Conservation (phyloP, 2,888 invertebrate genomes). For the Ophioninae sp. region DNA sequence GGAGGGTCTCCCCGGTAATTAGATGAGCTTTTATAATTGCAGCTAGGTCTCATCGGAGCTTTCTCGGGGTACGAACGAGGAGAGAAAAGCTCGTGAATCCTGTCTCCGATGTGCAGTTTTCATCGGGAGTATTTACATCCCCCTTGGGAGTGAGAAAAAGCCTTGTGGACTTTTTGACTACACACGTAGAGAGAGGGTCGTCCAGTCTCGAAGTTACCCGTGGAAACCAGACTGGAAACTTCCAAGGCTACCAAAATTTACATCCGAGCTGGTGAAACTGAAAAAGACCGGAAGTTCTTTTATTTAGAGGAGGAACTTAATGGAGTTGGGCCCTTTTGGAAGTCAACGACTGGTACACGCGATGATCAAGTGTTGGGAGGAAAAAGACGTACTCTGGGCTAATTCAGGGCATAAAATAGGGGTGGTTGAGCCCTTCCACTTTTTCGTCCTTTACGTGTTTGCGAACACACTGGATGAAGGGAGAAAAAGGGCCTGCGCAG, state of each 20-base stretch:
- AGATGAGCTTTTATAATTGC: conserved; percentile 79
- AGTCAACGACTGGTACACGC: background rate
- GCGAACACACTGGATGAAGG: conserved; percentile 49
- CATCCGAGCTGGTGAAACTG: conserved; percentile 3
- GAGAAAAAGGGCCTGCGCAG: conserved; percentile 60
- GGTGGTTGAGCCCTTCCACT: conserved; percentile 7
- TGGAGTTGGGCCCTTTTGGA: background rate
- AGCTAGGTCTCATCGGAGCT: conserved; percentile 70
- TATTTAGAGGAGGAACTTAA: background rate
- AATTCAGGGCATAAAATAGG: background rate
- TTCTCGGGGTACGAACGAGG: conserved; percentile 63
- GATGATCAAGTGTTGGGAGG: background rate
- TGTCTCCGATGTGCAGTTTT: conserved; percentile 79
- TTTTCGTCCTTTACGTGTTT: background rate
- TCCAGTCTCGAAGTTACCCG: conserved; percentile 31
- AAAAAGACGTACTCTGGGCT: background rate
- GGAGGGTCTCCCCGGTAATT: conserved; percentile 75
- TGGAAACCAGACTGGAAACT: conserved; percentile 50
- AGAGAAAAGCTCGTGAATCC: conserved; percentile 64
- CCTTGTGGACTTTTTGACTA: conserved; percentile 43
- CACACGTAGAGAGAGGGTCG: conserved; percentile 51
- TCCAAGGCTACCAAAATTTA: conserved; percentile 50
- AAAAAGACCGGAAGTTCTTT: conserved; percentile 16
- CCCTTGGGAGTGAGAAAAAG: conserved; percentile 74
- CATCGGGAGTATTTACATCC: conserved; percentile 79